phyloP scores from a whole-genome alignment of 1,140 invertebrate genomes.

The Odontomachus brunneus region DNA sequence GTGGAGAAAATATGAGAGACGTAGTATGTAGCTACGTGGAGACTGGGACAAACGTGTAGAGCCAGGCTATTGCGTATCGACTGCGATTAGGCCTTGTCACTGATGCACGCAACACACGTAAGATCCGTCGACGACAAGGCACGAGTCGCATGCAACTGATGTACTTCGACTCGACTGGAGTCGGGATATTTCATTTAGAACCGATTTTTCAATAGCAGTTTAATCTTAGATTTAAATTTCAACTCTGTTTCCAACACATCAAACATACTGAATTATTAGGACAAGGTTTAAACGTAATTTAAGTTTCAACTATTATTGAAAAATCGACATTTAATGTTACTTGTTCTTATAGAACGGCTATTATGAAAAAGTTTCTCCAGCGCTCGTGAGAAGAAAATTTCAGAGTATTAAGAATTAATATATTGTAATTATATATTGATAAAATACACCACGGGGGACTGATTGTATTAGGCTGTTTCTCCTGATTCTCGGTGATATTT shows the following conservation, averaged over 20 bases:
- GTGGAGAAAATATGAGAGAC: slow-evolving; percentile 45
- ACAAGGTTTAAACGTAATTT: no score
- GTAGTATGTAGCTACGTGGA: slow-evolving; percentile 16
- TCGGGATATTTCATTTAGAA: background rate
- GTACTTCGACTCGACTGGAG: background rate
- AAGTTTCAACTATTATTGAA: no score
- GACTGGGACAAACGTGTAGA: slow-evolving; percentile 52
- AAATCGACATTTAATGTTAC: no score
- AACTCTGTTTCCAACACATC: no score
- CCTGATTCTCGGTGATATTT: slow-evolving; percentile 35
- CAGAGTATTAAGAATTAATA: no score
- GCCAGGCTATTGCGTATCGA: background rate
- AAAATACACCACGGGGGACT: background rate
- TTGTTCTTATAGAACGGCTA: no score
- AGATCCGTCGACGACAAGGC: slow-evolving; percentile 13
- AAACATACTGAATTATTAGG: no score
- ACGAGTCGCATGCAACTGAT: background rate
- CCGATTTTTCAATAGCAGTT: no score
- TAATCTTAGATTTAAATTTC: no score
- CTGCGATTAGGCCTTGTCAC: slow-evolving; percentile 45
- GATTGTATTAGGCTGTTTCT: background rate
- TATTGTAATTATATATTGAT: no score
- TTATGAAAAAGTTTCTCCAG: no score
- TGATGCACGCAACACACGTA: background rate
- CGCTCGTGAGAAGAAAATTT: no score